Evolutionary conservation across 92 coral and sea anemone species (phyloP).

Genomic region (Palythoa grandiflora): DNA sequence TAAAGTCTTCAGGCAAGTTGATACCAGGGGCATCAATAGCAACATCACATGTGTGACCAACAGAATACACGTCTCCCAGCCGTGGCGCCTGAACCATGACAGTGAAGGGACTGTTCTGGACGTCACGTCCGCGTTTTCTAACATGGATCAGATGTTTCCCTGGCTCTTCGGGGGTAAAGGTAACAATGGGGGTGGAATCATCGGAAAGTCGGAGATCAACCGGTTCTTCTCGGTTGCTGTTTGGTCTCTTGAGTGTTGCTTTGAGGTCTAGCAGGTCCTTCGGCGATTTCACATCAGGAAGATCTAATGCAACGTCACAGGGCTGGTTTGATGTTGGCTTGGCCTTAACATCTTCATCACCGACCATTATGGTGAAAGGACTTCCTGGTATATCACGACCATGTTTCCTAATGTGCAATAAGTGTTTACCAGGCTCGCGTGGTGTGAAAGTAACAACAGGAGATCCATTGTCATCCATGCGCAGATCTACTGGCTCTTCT

Average conservation of each 20-base stretch:
- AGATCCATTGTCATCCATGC: constrained; percentile 17
- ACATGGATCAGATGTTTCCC: constrained; percentile 96
- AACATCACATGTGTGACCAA: constrained; percentile 95
- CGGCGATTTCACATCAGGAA: constrained; percentile 58
- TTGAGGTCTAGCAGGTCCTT: constrained; percentile 59
- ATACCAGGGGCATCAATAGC: constrained; percentile 68
- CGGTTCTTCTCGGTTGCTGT: constrained; percentile 88
- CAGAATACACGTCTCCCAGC: constrained; percentile 93
- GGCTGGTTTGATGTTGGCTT: constrained; percentile 39
- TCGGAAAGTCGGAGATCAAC: constrained; percentile 80
- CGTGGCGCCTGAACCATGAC: constrained; percentile 99
- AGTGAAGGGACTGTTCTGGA: constrained; percentile 97
- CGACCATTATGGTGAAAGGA: constrained; percentile 66
- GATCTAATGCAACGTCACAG: constrained; percentile 65
- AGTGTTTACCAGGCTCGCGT: constrained; percentile 56
- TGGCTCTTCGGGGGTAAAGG: constrained; percentile 93
- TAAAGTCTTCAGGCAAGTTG: constrained; percentile 82
- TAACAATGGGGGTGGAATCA: constrained; percentile 89
- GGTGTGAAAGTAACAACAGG: constrained; percentile 61
- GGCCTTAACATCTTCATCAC: constrained; percentile 39
- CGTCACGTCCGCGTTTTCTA: constrained; percentile 81
- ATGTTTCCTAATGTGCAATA: constrained; percentile 44
- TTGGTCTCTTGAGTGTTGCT: constrained; percentile 91
- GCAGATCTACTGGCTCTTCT: constrained; percentile 58
- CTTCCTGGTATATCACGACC: constrained; percentile 57